phyloP scores from a whole-genome alignment of 1,140 invertebrate species.

The Caenorhabditis elegans region DNA sequence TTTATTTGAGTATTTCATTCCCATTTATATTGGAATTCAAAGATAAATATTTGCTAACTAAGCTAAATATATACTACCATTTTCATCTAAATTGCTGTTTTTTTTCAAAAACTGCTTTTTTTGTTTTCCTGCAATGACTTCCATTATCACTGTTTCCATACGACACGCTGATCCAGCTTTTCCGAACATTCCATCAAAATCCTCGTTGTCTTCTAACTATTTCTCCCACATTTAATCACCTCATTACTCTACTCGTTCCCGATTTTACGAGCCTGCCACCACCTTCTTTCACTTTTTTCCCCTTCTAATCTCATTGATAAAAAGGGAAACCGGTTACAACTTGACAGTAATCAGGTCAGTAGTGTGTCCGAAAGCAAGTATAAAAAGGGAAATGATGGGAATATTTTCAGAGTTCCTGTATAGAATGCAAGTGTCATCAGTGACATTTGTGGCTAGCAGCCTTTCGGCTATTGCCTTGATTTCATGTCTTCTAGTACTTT shows the following conservation, averaged over 20 bases:
- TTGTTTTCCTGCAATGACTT: too few relatives aligned
- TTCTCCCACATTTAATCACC: not conserved
- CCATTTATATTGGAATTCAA: not conserved
- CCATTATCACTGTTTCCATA: too few relatives aligned
- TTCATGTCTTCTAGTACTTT: conserved; percentile 54
- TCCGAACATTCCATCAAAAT: too few relatives aligned
- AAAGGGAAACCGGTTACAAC: conserved; percentile 10
- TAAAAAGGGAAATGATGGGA: not conserved
- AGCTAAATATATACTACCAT: too few relatives aligned
- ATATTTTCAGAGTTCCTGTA: not conserved
- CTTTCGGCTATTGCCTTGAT: conserved; percentile 59
- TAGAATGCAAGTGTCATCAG: conserved; percentile 64
- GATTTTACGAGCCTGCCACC: conserved; percentile 21
- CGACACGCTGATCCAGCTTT: not conserved
- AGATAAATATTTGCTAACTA: too few relatives aligned
- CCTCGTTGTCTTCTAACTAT: not conserved
- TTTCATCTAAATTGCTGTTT: too few relatives aligned
- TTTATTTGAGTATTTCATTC: not conserved
- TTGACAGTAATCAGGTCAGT: conserved; percentile 18
- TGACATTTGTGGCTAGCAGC: conserved; percentile 64
- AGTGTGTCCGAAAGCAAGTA: not conserved
- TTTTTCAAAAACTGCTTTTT: too few relatives aligned
- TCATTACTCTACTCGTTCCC: not conserved
- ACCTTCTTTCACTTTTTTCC: conserved; percentile 20
- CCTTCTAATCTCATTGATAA: conserved; percentile 5